Evolutionary conservation across 2,113 vertebrate species (phyloP).

Genomic region (Nothoprocta perdicaria): DNA sequence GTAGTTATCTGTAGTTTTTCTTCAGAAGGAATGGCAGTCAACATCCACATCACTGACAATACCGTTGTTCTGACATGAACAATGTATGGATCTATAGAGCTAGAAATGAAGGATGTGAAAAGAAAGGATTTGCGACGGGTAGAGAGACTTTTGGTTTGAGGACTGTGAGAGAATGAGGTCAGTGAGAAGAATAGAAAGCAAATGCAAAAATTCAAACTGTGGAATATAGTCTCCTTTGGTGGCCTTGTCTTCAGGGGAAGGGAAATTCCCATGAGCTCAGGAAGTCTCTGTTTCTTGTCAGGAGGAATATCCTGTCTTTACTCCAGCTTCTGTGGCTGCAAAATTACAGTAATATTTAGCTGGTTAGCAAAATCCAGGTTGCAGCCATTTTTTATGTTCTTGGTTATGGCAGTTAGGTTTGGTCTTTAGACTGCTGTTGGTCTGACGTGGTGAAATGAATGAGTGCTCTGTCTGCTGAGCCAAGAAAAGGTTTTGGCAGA

Average conservation of each 20-base stretch:
- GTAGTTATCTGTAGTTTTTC: slow-evolving; percentile 6
- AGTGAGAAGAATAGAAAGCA: background rate
- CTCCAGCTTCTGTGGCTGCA: background rate
- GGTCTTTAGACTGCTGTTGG: background rate
- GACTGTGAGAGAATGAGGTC: background rate
- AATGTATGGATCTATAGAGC: background rate
- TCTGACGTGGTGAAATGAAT: background rate
- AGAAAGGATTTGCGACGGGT: background rate
- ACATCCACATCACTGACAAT: background rate
- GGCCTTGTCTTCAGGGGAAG: background rate
- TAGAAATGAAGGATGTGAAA: background rate
- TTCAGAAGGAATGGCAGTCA: slow-evolving; percentile 1
- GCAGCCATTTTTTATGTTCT: background rate
- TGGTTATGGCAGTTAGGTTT: background rate
- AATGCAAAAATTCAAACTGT: background rate
- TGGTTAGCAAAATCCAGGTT: background rate
- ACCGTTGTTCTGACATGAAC: background rate
- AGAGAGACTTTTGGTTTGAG: background rate
- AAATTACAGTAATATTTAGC: background rate
- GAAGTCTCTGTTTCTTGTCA: background rate
- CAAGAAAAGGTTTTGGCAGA: background rate
- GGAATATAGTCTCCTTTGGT: background rate
- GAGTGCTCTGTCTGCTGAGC: background rate
- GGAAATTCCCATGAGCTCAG: rapidly evolving
- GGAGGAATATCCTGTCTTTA: background rate